Conservation (phyloP, 2,113 vertebrate genomes). For the Falcunculus frontatus region DNA sequence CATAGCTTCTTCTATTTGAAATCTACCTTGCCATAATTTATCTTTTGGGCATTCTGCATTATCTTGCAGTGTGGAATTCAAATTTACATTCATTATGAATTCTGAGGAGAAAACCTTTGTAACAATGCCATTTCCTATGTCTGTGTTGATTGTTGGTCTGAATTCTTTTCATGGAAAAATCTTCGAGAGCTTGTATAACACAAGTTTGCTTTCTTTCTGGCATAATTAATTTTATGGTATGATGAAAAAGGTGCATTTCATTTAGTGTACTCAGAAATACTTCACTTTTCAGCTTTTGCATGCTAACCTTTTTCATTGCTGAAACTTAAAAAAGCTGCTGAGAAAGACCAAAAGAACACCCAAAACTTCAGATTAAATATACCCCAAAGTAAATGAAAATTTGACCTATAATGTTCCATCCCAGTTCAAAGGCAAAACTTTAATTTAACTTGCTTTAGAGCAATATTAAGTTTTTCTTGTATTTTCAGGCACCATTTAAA, state of each 20-base stretch:
- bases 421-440: background rate
- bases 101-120: background rate
- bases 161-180: background rate
- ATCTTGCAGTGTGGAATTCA: background rate
- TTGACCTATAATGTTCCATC: background rate
- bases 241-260: background rate
- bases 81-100: background rate
- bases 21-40: background rate
- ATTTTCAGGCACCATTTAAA: background rate
- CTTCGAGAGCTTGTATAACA: background rate
- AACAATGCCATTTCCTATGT: background rate
- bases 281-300: background rate
- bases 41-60: background rate
- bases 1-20: background rate
- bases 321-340: background rate
- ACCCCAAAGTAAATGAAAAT: background rate
- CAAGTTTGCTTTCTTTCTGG: background rate
- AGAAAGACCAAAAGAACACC: background rate
- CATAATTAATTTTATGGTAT: conserved; percentile 27
- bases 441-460: background rate
- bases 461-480: background rate
- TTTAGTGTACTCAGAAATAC: background rate
- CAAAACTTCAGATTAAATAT: background rate
- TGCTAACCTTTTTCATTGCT: background rate
- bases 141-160: background rate